Evolutionary conservation across 1,140 invertebrate species (phyloP), one percentile per base, ranked within the genome.

Genomic region (Papilio machaon): DNA sequence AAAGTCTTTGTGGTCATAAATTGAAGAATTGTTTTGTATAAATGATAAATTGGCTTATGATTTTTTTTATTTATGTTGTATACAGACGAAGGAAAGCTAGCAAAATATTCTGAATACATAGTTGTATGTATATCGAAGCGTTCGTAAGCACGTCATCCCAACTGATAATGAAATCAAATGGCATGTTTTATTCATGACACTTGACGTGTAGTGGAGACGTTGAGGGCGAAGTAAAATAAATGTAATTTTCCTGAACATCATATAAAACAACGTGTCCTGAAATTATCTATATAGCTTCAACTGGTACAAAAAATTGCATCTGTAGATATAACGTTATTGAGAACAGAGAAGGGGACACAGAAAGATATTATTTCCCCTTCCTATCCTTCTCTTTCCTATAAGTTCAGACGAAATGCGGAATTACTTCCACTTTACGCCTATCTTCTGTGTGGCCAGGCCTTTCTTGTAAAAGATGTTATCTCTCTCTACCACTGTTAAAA

Each of bases 171-270:
- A 76, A 52, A 76, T 76, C 46, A 76, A 76, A 76, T 47, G 46
- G 43, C 9, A 76, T 76, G 46, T 76, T 76, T 76, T 76, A 76
- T 76, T 76, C 74, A 76, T 76, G 74, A 76, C 74, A 76, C 74
- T 76, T 30, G 35, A 76, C 43, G 46, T 52, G 47, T 30, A 47
- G 74, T 19, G 17, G n/a, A 43, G 73, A 49, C 46, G 73, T 23
- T 46, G 73, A 75, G 35, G 11, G 73, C n/a, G 73, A 30, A 47
- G 19, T 52, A 46, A 73, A 73, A 73, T 46, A 46, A 73, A 73
- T 73, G 9, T 19, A 73, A 46, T 73, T 43, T 46, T 11, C 43
- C 2, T 73, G 15, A 73, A 46, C 17, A 73, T 35, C 64, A 67
- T 30, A 30, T 35, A 46, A 73, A 73, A 46, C 38, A 46, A 46